Percentiles rank a stretch among this genome's conserved stretches.
phyloP scores from a whole-genome alignment of 2,113 vertebrate genomes.

The Cardinalis cardinalis region DNA sequence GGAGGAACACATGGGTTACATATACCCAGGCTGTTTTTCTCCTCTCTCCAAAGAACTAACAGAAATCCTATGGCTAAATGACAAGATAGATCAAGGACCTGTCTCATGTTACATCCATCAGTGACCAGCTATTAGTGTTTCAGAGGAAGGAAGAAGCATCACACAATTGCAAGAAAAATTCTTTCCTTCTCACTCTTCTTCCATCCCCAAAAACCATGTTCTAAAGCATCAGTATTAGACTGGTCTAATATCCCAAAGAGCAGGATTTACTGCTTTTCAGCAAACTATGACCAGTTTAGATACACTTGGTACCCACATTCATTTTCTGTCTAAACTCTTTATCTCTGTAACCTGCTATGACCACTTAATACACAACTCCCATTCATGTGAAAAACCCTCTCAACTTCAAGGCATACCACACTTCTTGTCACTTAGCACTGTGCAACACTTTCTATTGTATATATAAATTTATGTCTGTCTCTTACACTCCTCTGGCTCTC shows the following conservation, averaged over 20 bases:
- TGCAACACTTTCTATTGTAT: background rate
- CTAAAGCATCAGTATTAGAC: background rate
- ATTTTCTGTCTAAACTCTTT: background rate
- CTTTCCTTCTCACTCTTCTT: background rate
- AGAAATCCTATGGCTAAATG: background rate
- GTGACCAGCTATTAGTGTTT: background rate
- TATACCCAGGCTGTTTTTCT: background rate
- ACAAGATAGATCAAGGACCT: background rate
- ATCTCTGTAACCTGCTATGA: background rate
- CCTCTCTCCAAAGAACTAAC: background rate
- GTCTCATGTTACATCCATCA: accelerated
- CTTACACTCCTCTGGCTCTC: background rate
- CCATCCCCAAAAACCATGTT: background rate
- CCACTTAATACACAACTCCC: background rate
- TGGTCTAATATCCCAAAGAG: background rate
- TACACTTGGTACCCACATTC: background rate
- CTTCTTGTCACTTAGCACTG: background rate
- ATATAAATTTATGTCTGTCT: background rate
- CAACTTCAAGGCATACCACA: background rate
- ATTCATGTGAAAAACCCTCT: background rate
- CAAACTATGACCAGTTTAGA: background rate
- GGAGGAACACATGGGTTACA: background rate
- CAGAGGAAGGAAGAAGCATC: background rate
- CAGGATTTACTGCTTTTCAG: background rate
- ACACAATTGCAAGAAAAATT: background rate